Percentiles rank a stretch among this genome's conserved stretches.
phyloP scores from a whole-genome alignment of 64 coral and sea anemone species.

The Stichodactyla helianthus region DNA sequence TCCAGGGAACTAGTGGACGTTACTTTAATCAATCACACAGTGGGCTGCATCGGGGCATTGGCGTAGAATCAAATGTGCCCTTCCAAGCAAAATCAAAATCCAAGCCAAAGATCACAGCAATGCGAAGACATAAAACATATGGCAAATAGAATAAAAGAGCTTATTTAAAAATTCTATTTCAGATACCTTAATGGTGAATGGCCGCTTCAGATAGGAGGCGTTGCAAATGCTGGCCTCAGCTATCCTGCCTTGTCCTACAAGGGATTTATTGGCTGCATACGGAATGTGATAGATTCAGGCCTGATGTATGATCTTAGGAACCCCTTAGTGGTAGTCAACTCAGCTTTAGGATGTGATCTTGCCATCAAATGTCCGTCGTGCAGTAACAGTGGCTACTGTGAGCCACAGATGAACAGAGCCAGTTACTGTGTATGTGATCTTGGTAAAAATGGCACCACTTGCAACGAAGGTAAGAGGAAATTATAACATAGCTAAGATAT shows the following conservation, averaged over 20 bases:
- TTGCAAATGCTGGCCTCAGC: conserved; percentile 29
- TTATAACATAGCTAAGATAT: too few species aligned
- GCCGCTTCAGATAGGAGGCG: conserved; percentile 81
- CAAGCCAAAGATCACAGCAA: too few species aligned
- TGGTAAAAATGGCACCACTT: conserved; percentile 55
- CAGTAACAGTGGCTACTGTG: conserved; percentile 74
- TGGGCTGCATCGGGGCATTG: too few species aligned
- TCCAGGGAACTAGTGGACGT: too few species aligned
- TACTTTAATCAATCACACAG: too few species aligned
- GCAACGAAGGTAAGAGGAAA: conserved; percentile 48
- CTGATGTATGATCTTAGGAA: conserved; percentile 78
- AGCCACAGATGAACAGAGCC: conserved; percentile 35
- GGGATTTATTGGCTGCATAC: conserved; percentile 79
- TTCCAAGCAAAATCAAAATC: too few species aligned
- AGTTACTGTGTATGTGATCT: conserved; percentile 77
- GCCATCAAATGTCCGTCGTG: conserved; percentile 43
- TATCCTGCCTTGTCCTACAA: conserved; percentile 64
- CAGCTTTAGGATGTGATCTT: conserved; percentile 45
- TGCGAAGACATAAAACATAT: too few species aligned
- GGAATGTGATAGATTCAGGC: conserved; percentile 62
- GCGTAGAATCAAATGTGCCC: too few species aligned
- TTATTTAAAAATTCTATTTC: conserved; percentile 14
- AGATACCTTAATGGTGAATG: conserved; percentile 78
- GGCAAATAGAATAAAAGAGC: too few species aligned
- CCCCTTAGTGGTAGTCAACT: conserved; percentile 51